phyloP scores from a whole-genome alignment of 2,888 invertebrate species.

The Cylindroiulus punctatus region DNA sequence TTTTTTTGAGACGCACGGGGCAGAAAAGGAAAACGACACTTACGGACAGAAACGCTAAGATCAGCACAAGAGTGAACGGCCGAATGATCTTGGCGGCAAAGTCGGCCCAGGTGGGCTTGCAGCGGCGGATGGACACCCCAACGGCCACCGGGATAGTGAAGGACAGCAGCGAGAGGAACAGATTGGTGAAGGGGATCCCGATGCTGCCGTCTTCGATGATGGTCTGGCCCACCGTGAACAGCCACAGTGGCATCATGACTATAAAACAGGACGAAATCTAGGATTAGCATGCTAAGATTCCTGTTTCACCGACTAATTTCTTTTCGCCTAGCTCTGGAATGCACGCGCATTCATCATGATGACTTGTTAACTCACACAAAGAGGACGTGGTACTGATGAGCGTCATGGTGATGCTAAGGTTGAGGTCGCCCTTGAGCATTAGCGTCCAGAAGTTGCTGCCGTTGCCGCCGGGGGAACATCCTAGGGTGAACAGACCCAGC shows the following conservation, averaged over 20 bases:
- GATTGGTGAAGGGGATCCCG: slow-evolving; percentile 66
- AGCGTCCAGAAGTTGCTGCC: slow-evolving; percentile 70
- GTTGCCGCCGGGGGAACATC: slow-evolving; percentile 69
- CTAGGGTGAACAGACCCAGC: slow-evolving; percentile 68
- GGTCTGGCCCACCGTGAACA: slow-evolving; percentile 67
- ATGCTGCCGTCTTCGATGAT: slow-evolving; percentile 62
- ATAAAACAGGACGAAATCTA: slow-evolving; percentile 58
- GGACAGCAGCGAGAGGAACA: slow-evolving; percentile 66
- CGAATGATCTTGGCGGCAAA: slow-evolving; percentile 63
- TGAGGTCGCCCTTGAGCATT: slow-evolving; percentile 69
- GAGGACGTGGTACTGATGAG: slow-evolving; percentile 68
- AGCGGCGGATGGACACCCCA: slow-evolving; percentile 66
- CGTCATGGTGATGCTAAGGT: slow-evolving; percentile 70
- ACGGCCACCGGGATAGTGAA: slow-evolving; percentile 68
- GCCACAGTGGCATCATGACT: slow-evolving; percentile 70
- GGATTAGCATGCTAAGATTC: too few relatives aligned
- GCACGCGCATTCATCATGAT: not conserved
- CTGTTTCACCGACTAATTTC: too few relatives aligned
- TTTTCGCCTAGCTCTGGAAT: not conserved
- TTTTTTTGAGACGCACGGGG: not conserved
- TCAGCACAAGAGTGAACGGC: slow-evolving; percentile 66
- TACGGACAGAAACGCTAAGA: slow-evolving; percentile 66
- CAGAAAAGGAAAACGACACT: slow-evolving; percentile 54
- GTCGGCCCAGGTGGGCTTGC: slow-evolving; percentile 63
- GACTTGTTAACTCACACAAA: slow-evolving; percentile 64